phyloP scores from a whole-genome alignment of 2,113 vertebrate genomes.

The Poecilia latipinna region DNA sequence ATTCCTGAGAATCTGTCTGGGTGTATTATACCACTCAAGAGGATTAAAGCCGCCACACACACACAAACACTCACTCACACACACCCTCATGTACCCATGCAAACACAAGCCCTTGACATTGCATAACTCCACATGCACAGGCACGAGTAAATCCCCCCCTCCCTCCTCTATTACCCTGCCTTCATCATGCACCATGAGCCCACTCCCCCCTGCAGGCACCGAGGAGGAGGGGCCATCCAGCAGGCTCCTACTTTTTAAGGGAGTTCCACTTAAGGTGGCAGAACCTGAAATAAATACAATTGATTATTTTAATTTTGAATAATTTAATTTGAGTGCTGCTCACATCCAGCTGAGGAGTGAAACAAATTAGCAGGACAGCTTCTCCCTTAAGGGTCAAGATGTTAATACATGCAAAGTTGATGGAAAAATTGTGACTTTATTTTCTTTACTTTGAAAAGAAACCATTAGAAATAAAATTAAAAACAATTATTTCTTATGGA shows the following conservation, averaged over 20 bases:
- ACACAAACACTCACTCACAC: constrained; percentile 22
- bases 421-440: not conserved
- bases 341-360: no score
- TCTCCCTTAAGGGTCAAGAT: not conserved
- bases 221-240: constrained; percentile 57
- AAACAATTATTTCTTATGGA: no score
- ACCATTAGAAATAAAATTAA: no score
- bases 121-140: constrained; percentile 84
- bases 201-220: constrained; percentile 72
- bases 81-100: constrained; percentile 25
- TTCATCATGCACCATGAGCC: constrained; percentile 73
- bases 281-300: not conserved
- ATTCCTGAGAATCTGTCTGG: constrained; percentile 60
- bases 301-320: no score
- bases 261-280: constrained; percentile 56
- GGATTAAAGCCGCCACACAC: constrained; percentile 64
- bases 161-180: constrained; percentile 26
- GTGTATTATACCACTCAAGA: constrained; percentile 67
- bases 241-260: constrained; percentile 53
- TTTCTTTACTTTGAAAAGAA: no score
- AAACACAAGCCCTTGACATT: constrained; percentile 68
- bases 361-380: not conserved
- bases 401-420: not conserved
- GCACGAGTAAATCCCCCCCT: constrained; percentile 67
- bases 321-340: no score